A percentile compares a stretch with the other conserved stretches of the same genome.
phyloP scores from a whole-genome alignment of 2,797 vertebrate genomes.

The Eidolon dupreanum region DNA sequence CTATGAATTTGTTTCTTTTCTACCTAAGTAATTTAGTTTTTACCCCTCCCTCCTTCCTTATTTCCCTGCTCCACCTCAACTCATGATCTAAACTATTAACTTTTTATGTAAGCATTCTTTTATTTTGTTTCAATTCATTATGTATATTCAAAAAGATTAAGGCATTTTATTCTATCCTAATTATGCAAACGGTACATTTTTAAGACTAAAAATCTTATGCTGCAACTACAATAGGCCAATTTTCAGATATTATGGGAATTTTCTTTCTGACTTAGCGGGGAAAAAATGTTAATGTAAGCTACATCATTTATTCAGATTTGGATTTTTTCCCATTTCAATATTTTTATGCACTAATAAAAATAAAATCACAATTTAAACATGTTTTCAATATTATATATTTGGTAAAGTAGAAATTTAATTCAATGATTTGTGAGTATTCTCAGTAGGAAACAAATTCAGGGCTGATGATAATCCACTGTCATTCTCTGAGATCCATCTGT shows the following conservation, averaged over 20 bases:
- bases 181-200: slow-evolving; percentile 51
- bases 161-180: slow-evolving; percentile 65
- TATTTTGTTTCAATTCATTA: slow-evolving; percentile 63
- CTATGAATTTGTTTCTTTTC: slow-evolving; percentile 82
- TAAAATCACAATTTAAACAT: slow-evolving; percentile 7
- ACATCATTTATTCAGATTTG: slow-evolving; percentile 56
- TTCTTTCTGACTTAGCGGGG: slow-evolving; percentile 41
- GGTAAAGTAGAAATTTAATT: slow-evolving; percentile 63
- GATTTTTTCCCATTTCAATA: neutral
- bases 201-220: slow-evolving; percentile 47
- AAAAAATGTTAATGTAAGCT: slow-evolving; percentile 68
- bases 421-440: slow-evolving; percentile 51
- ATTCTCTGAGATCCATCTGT: neutral
- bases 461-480: neutral
- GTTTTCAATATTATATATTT: slow-evolving; percentile 30
- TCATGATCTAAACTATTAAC: slow-evolving; percentile 64
- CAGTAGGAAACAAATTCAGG: slow-evolving; percentile 59
- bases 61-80: neutral
- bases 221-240: neutral
- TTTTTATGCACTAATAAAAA: slow-evolving; percentile 7
- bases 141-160: slow-evolving; percentile 72
- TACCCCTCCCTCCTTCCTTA: slow-evolving; percentile 63
- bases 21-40: slow-evolving; percentile 82
- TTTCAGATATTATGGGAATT: neutral
- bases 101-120: slow-evolving; percentile 60